These are phyloP conservation scores for Atherinosoma microstoma DNA, from an alignment of 2,797 vertebrate species.

Conservation along the genomic window DNA sequence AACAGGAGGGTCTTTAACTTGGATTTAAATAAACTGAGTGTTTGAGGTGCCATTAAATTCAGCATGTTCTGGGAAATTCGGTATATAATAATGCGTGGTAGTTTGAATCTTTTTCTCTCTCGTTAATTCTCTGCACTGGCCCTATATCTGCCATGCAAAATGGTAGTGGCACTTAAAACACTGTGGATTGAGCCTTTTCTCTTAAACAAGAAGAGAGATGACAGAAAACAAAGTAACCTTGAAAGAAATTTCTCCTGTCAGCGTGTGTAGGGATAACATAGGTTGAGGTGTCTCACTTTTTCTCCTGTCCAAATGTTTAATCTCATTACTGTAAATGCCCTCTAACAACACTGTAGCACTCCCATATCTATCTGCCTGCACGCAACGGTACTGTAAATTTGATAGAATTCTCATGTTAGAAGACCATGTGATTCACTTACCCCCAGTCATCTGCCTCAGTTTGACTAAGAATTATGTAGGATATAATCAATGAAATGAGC, in stretches of 20 bases:
- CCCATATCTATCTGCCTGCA: slow-evolving; percentile 47
- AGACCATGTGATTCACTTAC: slow-evolving; percentile 17
- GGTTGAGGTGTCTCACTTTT: background rate
- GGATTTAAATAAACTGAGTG: no score
- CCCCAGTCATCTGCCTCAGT: slow-evolving; percentile 46
- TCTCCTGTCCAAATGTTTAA: slow-evolving; percentile 33
- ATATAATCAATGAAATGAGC: slow-evolving; percentile 28
- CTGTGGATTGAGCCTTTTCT: background rate
- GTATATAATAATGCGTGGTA: no score
- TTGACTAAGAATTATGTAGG: slow-evolving; percentile 43
- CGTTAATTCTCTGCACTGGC: background rate
- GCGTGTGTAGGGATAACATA: background rate
- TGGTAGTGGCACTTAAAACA: background rate
- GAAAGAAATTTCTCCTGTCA: background rate
- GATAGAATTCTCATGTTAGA: slow-evolving; percentile 43
- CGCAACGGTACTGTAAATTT: slow-evolving; percentile 28
- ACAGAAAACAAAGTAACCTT: background rate
- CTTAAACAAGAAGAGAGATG: background rate
- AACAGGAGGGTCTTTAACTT: no score
- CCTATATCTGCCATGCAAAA: background rate
- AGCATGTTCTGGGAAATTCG: background rate
- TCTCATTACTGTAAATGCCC: slow-evolving; percentile 66
- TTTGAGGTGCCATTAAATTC: background rate
- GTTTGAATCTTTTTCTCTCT: background rate
- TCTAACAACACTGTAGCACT: slow-evolving; percentile 56